Evolutionary conservation across 2,888 invertebrate species (phyloP).

Genomic region (Dioctria linearis): DNA sequence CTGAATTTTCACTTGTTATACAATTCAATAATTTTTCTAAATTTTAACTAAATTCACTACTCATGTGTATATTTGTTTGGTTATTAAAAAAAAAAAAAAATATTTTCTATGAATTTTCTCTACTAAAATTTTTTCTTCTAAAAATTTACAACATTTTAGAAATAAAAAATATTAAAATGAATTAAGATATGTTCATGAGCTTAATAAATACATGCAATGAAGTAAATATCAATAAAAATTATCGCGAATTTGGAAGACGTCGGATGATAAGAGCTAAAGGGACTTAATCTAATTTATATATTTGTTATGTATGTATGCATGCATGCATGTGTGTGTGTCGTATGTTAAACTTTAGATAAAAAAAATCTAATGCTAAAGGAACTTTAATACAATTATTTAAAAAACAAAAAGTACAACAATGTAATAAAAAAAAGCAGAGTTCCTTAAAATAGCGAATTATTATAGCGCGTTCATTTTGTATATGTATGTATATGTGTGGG

Average conservation of each 20-base stretch:
- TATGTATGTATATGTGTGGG: conserved; percentile 18
- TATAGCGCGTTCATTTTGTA: conserved; percentile 9
- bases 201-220: conserved; percentile 30
- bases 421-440: conserved; percentile 38
- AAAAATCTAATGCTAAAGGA: conserved; percentile 46
- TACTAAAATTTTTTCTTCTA: too few species aligned
- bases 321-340: not conserved
- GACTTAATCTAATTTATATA: conserved; percentile 34
- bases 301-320: not conserved
- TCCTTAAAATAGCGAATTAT: conserved; percentile 35
- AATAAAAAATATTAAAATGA: not conserved
- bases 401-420: conserved; percentile 44
- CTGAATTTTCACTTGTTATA: too few species aligned
- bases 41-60: too few species aligned
- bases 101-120: too few species aligned
- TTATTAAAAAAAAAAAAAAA: too few species aligned
- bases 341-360: conserved; percentile 23
- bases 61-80: too few species aligned
- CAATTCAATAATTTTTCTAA: too few species aligned
- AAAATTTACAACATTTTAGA: not conserved
- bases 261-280: conserved; percentile 25
- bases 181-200: not conserved
- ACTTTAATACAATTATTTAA: conserved; percentile 26
- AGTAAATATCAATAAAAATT: conserved; percentile 8
- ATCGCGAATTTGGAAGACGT: conserved; percentile 46